Conservation (phyloP, 2,113 vertebrate genomes). For the Urocynchramus pylzowi region DNA sequence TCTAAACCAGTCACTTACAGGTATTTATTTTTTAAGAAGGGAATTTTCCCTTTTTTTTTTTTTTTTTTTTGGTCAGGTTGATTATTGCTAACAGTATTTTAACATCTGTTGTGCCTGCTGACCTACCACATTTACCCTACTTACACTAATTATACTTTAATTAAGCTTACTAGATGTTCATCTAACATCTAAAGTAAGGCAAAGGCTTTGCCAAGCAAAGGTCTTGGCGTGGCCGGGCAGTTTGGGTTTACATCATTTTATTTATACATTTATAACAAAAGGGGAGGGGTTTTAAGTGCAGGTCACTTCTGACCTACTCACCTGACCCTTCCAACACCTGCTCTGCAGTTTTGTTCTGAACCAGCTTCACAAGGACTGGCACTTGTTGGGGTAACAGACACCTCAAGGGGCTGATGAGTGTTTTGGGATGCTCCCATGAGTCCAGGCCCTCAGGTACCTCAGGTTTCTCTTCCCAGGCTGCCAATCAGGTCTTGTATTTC, state of each 20-base stretch:
- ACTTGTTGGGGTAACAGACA: background rate
- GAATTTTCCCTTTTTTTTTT: background rate
- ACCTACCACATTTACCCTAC: slow-evolving; percentile 36
- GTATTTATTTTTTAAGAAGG: background rate
- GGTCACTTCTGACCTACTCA: background rate
- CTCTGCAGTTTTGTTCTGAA: background rate
- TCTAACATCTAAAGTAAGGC: background rate
- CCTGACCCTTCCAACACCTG: background rate
- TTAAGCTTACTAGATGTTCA: slow-evolving; percentile 10
- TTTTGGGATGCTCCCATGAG: background rate
- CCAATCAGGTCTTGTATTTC: background rate
- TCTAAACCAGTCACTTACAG: background rate
- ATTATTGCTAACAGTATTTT: background rate
- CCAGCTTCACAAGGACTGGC: rapidly evolving
- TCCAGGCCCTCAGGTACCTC: background rate
- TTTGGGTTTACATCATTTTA: background rate
- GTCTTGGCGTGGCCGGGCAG: background rate
- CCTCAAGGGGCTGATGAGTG: background rate
- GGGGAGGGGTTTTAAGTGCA: background rate
- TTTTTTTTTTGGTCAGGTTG: background rate
- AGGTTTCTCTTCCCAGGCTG: background rate
- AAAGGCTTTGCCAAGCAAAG: background rate
- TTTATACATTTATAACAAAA: background rate
- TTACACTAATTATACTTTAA: slow-evolving; percentile 46
- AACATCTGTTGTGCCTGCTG: background rate